Percentiles rank a stretch among this genome's conserved stretches.
These are phyloP conservation scores for Agrotis ipsilon DNA, from an alignment of 2,888 invertebrate species.

Conservation along the genomic window DNA sequence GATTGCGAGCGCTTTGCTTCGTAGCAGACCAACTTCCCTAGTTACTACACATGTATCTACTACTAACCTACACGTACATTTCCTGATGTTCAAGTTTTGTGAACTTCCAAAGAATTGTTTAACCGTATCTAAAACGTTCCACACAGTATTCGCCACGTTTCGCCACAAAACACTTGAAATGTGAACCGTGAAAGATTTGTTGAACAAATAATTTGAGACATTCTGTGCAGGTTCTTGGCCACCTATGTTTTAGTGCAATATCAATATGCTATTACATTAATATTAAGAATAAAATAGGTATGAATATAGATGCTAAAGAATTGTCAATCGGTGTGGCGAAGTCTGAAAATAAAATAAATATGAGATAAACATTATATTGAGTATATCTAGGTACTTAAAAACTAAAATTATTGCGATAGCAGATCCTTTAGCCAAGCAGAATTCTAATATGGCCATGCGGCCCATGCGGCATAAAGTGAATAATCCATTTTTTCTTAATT, in stretches of 20 bases:
- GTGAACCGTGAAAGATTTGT: conserved; percentile 67
- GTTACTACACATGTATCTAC: conserved; percentile 47
- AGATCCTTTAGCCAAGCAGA: neutral
- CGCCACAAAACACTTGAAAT: conserved; percentile 66
- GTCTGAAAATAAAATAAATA: conserved; percentile 55
- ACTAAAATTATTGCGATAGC: neutral
- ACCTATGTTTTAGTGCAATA: conserved; percentile 36
- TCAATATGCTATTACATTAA: conserved; percentile 51
- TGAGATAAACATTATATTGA: neutral
- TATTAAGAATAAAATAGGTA: conserved; percentile 62
- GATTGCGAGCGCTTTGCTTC: conserved; percentile 50
- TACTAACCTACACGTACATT: conserved; percentile 49
- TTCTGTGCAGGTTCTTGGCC: conserved; percentile 46
- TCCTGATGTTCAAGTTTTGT: conserved; percentile 65
- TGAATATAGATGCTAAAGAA: conserved; percentile 53
- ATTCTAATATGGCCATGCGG: neutral
- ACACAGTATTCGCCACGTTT: conserved; percentile 67
- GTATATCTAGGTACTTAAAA: too few species aligned
- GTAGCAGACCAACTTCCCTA: conserved; percentile 59
- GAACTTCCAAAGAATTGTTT: conserved; percentile 66
- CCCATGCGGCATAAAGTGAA: too few species aligned
- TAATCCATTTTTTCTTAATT: neutral
- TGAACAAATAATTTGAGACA: conserved; percentile 43
- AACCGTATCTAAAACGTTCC: conserved; percentile 70
- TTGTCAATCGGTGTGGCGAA: conserved; percentile 47